Evolutionary conservation across 2,797 vertebrate genomes (phyloP).

Genomic region (Hemitrygon akajei): DNA sequence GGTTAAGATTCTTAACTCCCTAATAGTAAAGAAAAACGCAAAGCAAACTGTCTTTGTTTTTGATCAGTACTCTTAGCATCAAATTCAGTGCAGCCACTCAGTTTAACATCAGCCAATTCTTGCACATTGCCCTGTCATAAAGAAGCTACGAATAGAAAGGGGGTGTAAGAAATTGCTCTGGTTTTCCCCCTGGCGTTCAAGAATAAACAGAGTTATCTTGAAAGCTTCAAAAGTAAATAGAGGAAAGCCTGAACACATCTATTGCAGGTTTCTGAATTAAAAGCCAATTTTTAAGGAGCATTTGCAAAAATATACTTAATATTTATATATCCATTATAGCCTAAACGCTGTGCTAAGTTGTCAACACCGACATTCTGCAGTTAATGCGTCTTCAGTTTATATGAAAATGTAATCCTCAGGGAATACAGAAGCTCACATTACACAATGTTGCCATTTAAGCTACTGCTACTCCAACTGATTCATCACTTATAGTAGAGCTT

Average conservation of each 20-base stretch:
- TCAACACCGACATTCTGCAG: neutral
- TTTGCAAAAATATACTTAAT: neutral
- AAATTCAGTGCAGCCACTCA: neutral
- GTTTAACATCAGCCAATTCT: neutral
- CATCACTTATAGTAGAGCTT: constrained; percentile 20
- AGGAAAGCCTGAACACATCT: neutral
- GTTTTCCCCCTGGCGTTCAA: neutral
- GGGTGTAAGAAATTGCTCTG: neutral
- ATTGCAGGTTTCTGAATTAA: neutral
- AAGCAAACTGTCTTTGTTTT: neutral
- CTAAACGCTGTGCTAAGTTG: neutral
- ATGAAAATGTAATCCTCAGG: constrained; percentile 13
- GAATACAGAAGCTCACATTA: constrained; percentile 22
- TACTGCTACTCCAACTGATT: neutral
- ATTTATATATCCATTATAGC: constrained; percentile 5
- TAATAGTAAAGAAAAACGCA: neutral
- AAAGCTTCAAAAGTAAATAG: neutral
- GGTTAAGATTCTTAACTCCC: neutral
- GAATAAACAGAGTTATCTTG: neutral
- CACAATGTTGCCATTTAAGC: constrained; percentile 12
- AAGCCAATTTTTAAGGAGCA: neutral
- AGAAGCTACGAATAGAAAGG: neutral
- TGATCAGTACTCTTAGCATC: neutral
- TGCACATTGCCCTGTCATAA: neutral
- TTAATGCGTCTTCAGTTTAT: constrained; percentile 29